Percentiles rank a stretch among this genome's conserved stretches.
Conservation (phyloP, 2,113 vertebrate species). For the Tor tambroides region DNA sequence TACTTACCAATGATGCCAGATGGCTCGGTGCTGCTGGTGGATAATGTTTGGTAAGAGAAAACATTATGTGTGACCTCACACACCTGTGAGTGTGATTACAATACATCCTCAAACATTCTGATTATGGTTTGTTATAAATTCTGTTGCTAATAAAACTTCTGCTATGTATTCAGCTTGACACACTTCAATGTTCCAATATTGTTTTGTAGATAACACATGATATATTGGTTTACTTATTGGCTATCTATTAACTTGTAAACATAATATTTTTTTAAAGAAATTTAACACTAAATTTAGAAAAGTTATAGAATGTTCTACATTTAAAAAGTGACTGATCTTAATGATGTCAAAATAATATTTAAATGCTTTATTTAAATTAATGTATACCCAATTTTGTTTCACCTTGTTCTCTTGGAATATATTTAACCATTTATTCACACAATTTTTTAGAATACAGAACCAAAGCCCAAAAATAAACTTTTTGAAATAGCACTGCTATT, state of each 20-base stretch:
- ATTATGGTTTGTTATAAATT: not conserved
- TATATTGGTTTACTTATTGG: not conserved
- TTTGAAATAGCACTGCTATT: not conserved
- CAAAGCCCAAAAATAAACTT: not conserved
- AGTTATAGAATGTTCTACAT: not conserved
- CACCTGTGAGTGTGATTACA: not conserved
- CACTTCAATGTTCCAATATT: not conserved
- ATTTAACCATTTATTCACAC: not conserved
- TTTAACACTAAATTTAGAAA: not conserved
- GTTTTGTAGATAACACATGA: not conserved
- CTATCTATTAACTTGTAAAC: not conserved
- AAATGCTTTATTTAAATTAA: not conserved
- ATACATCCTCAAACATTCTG: not conserved
- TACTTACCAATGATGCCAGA: slow-evolving; percentile 91
- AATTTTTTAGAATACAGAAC: not conserved
- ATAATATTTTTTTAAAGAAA: not conserved
- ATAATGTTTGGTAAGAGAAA: slow-evolving; percentile 82
- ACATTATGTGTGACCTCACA: slow-evolving; percentile 46
- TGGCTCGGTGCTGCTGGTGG: slow-evolving; percentile 86
- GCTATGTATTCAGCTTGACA: not conserved
- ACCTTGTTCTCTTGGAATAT: not conserved
- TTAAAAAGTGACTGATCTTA: not conserved
- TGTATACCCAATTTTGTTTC: too few species aligned
- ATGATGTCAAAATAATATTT: not conserved
- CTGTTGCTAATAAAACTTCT: not conserved